Conservation (phyloP, 2,888 invertebrate species). For the Cerastis leucographa region DNA sequence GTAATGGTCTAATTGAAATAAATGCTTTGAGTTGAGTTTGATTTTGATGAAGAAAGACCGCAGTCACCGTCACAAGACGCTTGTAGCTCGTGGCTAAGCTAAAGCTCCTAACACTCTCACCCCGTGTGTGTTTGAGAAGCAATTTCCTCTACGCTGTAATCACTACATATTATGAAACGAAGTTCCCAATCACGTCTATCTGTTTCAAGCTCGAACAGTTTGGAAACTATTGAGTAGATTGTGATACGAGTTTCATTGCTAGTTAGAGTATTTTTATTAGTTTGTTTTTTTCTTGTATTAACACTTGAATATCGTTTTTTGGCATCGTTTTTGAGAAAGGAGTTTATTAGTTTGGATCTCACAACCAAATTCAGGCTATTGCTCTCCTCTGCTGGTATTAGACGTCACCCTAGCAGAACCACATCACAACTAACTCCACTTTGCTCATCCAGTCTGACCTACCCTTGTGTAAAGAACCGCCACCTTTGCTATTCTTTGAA, state of each 20-base stretch:
- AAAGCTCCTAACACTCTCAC: constrained; percentile 5
- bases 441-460: not conserved
- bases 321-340: not conserved
- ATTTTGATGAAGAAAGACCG: too few species aligned
- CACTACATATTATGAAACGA: constrained; percentile 42
- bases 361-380: not conserved
- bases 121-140: constrained; percentile 31
- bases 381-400: not conserved
- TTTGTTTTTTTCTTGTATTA: not conserved
- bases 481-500: not conserved
- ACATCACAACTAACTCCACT: not conserved
- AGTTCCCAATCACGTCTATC: constrained; percentile 39
- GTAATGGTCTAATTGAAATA: too few species aligned
- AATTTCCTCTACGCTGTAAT: constrained; percentile 48
- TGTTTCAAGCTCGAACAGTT: constrained; percentile 34
- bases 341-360: not conserved
- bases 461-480: not conserved
- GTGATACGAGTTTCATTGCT: constrained; percentile 19
- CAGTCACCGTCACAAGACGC: not conserved
- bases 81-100: not conserved
- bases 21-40: too few species aligned
- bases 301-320: not conserved
- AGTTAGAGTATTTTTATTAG: constrained; percentile 3
- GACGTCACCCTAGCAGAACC: not conserved
- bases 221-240: constrained; percentile 27